These are phyloP conservation scores for Manis javanica DNA, from an alignment of 2,797 vertebrate genomes.

Conservation along the genomic window DNA sequence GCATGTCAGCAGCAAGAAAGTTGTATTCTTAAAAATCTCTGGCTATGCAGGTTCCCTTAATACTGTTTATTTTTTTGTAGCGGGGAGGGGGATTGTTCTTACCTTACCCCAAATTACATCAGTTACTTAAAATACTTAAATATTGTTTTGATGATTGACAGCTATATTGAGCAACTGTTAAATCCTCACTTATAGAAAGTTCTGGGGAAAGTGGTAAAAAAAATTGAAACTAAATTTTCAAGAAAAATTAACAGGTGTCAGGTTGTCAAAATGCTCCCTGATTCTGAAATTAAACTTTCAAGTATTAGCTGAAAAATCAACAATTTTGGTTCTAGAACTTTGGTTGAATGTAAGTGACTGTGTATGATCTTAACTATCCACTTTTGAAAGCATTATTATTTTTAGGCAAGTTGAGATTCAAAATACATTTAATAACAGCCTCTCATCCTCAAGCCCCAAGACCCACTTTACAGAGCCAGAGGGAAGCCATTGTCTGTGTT, in stretches of 20 bases:
- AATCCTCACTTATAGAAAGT: slow-evolving; percentile 11
- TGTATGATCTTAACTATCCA: neutral
- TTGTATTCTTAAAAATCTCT: slow-evolving; percentile 35
- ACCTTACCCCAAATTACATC: neutral
- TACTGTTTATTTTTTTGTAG: neutral
- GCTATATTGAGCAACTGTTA: slow-evolving; percentile 1
- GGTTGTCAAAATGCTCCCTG: neutral
- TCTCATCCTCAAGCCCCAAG: neutral
- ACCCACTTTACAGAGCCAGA: neutral
- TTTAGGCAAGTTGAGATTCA: slow-evolving; percentile 39
- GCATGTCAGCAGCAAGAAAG: neutral
- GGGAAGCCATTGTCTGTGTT: neutral
- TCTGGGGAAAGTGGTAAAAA: neutral
- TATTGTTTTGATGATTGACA: slow-evolving; percentile 19
- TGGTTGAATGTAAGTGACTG: slow-evolving; percentile 25
- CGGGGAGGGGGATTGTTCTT: neutral
- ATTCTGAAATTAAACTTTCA: slow-evolving; percentile 48
- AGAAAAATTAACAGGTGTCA: neutral
- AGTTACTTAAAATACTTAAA: slow-evolving; percentile 36
- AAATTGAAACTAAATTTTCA: slow-evolving; percentile 22
- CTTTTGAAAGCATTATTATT: slow-evolving; percentile 49
- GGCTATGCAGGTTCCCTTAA: neutral
- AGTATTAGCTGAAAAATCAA: neutral
- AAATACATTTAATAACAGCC: slow-evolving; percentile 18
- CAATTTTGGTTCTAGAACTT: neutral